Evolutionary conservation across 2,888 invertebrate species (phyloP), one percentile per base, ranked within the genome.

Genomic region (Polietes domitor): DNA sequence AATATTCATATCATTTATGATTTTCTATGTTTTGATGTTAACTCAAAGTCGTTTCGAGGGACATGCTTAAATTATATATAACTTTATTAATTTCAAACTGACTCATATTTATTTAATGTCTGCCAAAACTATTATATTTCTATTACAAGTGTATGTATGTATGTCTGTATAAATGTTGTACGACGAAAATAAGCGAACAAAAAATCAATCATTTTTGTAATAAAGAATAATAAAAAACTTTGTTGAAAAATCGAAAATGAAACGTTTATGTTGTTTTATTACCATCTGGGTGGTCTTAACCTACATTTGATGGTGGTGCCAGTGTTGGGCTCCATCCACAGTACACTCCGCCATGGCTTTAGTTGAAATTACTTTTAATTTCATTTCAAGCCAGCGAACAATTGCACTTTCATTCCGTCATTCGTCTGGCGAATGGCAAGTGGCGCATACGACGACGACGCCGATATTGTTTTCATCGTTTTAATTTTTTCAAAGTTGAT

Each of bases 261-360:
- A 80, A 63, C 76, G 76, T 80, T 77, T 77, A 32, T 12, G 12
- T n/a, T 28, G 28, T 83, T 80, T 28, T 43, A 63, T 63, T 53
- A n/a, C 28, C 9, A 41, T 32, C 73, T 76, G 83, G 83, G 83
- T 80, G 83, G 83, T 84, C 83, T 81, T 78, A 84, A 80, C 80
- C 83, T 77, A 80, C 32, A 83, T 72, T 73, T 10, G 37, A 1
- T 37, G 37, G 4, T n/a, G 58, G 17, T 32, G 5, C 55, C 47
- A 50, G 19, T 55, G 53, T 21, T 50, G 43, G 37, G 21, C 21
- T 24, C 10, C 21, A 21, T 21, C 10, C 32, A 19, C 63, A 55
- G 21, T 9, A 17, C 32, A 17, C 10, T 63, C n/a, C 32, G 68
- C 17, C 41, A 37, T 37, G 21, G 70, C 68, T 37, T 68, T 21